phyloP scores from a whole-genome alignment of 2,113 vertebrate species.

The Erythrocercus mccallii region DNA sequence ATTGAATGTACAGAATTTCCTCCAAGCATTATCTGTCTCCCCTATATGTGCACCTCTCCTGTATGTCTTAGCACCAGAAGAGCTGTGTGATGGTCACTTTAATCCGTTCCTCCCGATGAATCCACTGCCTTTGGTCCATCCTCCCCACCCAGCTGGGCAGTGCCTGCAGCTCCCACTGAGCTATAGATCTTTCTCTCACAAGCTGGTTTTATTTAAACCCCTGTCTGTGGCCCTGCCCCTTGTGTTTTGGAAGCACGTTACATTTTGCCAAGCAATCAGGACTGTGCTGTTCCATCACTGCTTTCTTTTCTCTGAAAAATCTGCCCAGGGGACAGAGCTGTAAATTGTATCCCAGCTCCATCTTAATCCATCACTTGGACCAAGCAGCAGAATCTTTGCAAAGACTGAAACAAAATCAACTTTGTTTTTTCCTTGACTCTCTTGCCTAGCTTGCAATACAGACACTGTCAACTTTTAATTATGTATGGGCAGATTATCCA shows the following conservation, averaged over 20 bases:
- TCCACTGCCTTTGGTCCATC: background rate
- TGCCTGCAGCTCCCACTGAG: background rate
- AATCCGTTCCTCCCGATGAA: background rate
- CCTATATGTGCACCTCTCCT: background rate
- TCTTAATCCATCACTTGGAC: constrained; percentile 45
- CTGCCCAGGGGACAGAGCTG: constrained; percentile 27
- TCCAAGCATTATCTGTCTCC: background rate
- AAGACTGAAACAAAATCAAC: constrained; percentile 4
- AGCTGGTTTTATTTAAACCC: background rate
- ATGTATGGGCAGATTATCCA: background rate
- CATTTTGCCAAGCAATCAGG: background rate
- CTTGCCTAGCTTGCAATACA: background rate
- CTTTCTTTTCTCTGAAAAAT: background rate
- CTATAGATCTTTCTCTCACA: background rate
- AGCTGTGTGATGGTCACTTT: background rate
- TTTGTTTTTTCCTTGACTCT: background rate
- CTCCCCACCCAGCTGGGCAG: background rate
- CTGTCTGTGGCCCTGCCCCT: background rate
- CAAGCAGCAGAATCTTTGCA: background rate
- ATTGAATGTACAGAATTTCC: background rate
- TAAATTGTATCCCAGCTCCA: constrained; percentile 2
- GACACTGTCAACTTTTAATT: background rate
- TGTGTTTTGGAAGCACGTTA: background rate
- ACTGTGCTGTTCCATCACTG: background rate
- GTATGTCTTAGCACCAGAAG: background rate